Percentiles rank a stretch among this genome's conserved stretches.
These are phyloP conservation scores for Alectura lathami DNA, from an alignment of 2,113 vertebrate species.

Conservation along the genomic window DNA sequence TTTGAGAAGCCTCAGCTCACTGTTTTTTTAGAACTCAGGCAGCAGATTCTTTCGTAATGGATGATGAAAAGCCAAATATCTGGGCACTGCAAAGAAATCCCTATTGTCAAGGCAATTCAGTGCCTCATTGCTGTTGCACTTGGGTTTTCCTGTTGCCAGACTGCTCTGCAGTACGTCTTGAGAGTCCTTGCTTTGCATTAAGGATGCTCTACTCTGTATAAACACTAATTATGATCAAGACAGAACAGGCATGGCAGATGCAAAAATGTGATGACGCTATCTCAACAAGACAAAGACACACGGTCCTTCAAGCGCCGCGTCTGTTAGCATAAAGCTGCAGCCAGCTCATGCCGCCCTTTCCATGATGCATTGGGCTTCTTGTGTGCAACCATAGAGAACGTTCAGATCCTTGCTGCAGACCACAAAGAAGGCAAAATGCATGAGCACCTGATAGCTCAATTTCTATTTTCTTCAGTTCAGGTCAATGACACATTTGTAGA, in stretches of 20 bases:
- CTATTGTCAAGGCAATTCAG: conserved; percentile 1
- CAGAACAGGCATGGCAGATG: background rate
- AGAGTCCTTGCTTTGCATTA: background rate
- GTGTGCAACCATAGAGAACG: background rate
- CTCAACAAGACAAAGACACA: background rate
- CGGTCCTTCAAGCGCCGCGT: background rate
- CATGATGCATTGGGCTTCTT: fast-evolving
- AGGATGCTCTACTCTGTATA: background rate
- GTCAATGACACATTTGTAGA: background rate
- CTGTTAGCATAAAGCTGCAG: fast-evolving
- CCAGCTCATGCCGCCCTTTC: background rate
- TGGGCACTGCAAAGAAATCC: background rate
- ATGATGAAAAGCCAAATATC: background rate
- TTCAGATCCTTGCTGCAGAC: background rate
- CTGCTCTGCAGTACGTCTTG: background rate
- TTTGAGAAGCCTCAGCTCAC: background rate
- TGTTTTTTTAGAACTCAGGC: background rate
- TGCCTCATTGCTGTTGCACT: background rate
- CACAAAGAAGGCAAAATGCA: background rate
- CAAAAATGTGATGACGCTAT: background rate
- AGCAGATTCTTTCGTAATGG: background rate
- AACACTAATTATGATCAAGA: background rate
- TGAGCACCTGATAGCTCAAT: background rate
- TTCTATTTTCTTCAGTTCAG: background rate
- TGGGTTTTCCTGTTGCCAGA: background rate